Percentiles rank a stretch among this genome's conserved stretches.
phyloP scores from a whole-genome alignment of 2,113 vertebrate genomes.

The Oreotrochilus melanogaster region DNA sequence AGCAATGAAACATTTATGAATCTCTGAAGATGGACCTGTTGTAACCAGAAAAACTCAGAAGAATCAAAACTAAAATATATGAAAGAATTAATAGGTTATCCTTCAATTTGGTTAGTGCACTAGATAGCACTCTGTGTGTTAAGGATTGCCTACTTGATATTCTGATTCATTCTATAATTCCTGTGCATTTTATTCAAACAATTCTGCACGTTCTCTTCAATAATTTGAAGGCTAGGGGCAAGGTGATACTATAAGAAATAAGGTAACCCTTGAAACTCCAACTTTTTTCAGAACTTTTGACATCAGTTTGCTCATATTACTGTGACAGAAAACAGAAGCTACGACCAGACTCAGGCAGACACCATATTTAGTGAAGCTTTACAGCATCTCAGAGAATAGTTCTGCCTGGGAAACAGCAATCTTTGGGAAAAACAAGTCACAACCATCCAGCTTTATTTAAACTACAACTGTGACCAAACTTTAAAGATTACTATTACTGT shows the following conservation, averaged over 20 bases:
- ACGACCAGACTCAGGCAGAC: neutral
- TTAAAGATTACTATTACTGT: neutral
- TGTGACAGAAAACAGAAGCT: neutral
- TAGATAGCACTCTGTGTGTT: neutral
- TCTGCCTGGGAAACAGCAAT: neutral
- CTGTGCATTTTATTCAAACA: neutral
- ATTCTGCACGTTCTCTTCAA: neutral
- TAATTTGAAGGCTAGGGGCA: neutral
- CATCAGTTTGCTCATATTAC: rapidly evolving
- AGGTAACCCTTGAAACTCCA: neutral
- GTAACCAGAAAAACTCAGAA: neutral
- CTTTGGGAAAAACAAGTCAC: neutral
- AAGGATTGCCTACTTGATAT: neutral
- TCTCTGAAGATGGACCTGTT: neutral
- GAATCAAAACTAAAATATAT: neutral
- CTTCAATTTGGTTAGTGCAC: neutral
- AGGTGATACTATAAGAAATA: neutral
- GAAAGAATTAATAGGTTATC: neutral
- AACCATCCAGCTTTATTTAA: neutral
- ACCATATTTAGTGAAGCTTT: neutral
- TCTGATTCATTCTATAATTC: neutral
- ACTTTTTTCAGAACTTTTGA: neutral
- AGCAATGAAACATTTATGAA: neutral
- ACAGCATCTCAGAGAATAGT: neutral
- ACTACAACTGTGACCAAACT: neutral